Evolutionary conservation across 2,113 vertebrate genomes (phyloP), one percentile per base, ranked within the genome.

Genomic region (Microtus pennsylvanicus): DNA sequence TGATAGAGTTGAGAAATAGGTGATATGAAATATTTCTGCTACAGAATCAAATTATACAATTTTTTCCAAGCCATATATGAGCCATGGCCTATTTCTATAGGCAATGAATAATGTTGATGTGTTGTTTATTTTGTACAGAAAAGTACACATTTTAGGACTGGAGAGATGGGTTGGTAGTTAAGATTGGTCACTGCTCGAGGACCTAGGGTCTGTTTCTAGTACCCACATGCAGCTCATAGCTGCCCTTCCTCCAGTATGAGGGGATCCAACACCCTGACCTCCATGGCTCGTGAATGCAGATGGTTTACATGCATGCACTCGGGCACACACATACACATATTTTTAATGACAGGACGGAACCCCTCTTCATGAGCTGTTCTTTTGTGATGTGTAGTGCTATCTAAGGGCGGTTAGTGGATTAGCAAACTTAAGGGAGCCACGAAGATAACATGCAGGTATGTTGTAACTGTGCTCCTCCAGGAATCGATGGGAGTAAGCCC

Each of bases 1-100:
- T 28, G 89, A 95, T 30, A 33, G 70, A 55, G 5, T 35, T 65
- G 55, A 77, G 38, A 89, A 89, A 45, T 61, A 61, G 6, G 42
- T 50, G 81, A 96, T 67, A 69, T 45, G 22, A 76, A 87, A 52
- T 89, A 74, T 74, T 93, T 97, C 95, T 91, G 58, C 47, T 95
- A 55, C 5, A 86, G 28, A 90, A 77, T 74, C 38, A 94, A 88
- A 90, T 94, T 86, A 63, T 89, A 93, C 87, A 96, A 74, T 63
- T 72, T 50, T 78, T 89, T 67, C 91, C 67, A 94, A 65, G 35
- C 90, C 9, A 52, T 47, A 81, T 50, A 8, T 91, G 50, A 63
- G 0, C 78, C 88, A 94, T 67, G 93, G 14, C 14, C 55, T 63
- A 3, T 83, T 42, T 83, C 24, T 65, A 93, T 12, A 89, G 19